phyloP scores from a whole-genome alignment of 2,888 invertebrate species.

The Drosophila demipolita region DNA sequence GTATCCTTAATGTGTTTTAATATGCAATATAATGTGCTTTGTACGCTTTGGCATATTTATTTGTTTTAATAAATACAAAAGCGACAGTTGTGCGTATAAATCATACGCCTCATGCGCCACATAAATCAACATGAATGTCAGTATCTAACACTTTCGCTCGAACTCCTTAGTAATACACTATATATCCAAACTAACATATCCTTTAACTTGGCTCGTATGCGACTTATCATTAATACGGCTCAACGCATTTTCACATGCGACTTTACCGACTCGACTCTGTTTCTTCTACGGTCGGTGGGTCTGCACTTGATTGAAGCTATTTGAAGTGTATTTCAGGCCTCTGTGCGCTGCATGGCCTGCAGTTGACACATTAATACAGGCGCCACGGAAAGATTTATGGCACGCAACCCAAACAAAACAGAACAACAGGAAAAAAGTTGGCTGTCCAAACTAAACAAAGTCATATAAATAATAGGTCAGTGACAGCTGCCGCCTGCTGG shows the following conservation, averaged over 20 bases:
- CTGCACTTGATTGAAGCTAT: constrained; percentile 44
- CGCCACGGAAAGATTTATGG: constrained; percentile 46
- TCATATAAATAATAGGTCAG: constrained; percentile 65
- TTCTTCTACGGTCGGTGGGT: neutral
- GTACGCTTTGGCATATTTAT: constrained; percentile 50
- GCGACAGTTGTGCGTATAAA: constrained; percentile 49
- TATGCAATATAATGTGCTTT: constrained; percentile 69
- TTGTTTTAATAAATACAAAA: constrained; percentile 56
- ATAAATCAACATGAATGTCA: constrained; percentile 68
- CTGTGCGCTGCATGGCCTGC: constrained; percentile 29
- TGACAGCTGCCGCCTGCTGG: constrained; percentile 56
- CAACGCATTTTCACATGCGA: constrained; percentile 34
- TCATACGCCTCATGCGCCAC: constrained; percentile 51
- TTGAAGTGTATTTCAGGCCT: constrained; percentile 20
- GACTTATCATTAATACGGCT: constrained; percentile 41
- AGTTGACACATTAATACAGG: constrained; percentile 61
- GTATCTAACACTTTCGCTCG: constrained; percentile 16
- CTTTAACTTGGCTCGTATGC: constrained; percentile 1
- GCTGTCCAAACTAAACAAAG: constrained; percentile 59
- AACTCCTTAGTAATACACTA: constrained; percentile 1
- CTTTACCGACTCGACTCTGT: constrained; percentile 23
- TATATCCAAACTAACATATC: neutral
- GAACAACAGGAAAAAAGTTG: constrained; percentile 28
- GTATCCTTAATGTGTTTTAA: constrained; percentile 68
- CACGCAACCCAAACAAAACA: constrained; percentile 12